Conservation (phyloP, 1,140 invertebrate genomes). For the Euwallacea similis region DNA sequence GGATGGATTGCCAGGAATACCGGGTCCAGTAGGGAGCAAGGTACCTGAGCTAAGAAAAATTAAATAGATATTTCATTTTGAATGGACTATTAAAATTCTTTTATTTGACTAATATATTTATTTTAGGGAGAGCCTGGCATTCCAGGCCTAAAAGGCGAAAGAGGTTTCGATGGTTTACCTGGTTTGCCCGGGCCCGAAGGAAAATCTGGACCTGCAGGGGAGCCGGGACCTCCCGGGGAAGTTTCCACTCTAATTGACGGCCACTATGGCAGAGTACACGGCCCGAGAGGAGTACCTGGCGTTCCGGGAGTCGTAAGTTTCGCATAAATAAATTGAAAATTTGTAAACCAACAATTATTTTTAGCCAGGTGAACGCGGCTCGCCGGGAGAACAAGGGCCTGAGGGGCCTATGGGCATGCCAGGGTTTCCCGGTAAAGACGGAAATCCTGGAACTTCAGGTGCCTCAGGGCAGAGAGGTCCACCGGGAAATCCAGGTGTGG, state of each 20-base stretch:
- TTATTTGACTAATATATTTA: no score
- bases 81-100: no score
- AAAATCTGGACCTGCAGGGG: constrained; percentile 20
- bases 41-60: constrained; percentile 46
- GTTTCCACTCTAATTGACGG: constrained; percentile 38
- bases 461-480: constrained; percentile 53
- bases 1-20: constrained; percentile 47
- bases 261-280: constrained; percentile 47
- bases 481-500: constrained; percentile 54
- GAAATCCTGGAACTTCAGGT: constrained; percentile 49
- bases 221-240: constrained; percentile 44
- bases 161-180: constrained; percentile 47
- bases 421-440: constrained; percentile 56
- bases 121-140: constrained; percentile 51
- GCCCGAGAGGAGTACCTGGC: constrained; percentile 51
- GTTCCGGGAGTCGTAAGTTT: constrained; percentile 48
- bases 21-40: constrained; percentile 57
- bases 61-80: no score
- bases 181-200: constrained; percentile 50
- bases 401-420: constrained; percentile 48
- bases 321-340: background rate
- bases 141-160: constrained; percentile 56
- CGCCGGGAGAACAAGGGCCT: constrained; percentile 48
- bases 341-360: background rate
- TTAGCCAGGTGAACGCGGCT: constrained; percentile 49